These are phyloP conservation scores for Pluvianellus socialis DNA, from an alignment of 2,113 vertebrate species.

Conservation along the genomic window DNA sequence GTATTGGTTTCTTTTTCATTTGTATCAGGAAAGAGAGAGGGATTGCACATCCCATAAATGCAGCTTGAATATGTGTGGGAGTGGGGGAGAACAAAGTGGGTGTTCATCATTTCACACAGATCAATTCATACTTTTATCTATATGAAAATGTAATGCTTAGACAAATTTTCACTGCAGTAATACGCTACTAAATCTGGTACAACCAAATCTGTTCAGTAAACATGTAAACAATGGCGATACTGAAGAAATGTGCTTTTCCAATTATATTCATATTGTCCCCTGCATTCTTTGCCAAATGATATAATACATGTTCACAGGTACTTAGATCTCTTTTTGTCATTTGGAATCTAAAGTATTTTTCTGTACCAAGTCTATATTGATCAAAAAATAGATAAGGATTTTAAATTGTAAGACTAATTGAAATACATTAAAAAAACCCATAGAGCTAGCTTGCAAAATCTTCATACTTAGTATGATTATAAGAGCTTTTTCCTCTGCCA, in stretches of 20 bases:
- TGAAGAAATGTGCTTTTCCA: neutral
- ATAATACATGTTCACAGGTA: neutral
- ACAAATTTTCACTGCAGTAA: neutral
- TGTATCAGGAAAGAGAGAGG: neutral
- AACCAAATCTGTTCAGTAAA: neutral
- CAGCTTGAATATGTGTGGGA: neutral
- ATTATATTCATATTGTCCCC: neutral
- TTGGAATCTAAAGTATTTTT: neutral
- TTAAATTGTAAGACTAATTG: neutral
- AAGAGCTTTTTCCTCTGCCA: neutral
- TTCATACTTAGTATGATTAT: neutral
- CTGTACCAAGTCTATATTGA: neutral
- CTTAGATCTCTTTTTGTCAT: neutral
- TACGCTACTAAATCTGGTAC: neutral
- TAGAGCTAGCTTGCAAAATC: neutral
- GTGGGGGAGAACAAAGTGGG: accelerated
- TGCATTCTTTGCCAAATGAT: neutral
- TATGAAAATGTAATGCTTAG: neutral
- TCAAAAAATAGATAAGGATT: neutral
- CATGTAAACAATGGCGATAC: neutral
- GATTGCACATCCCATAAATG: neutral
- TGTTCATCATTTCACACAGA: neutral
- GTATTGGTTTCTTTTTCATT: neutral
- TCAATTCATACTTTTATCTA: neutral
- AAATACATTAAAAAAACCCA: neutral